Conservation (phyloP, 2,797 vertebrate species). For the Myotis myotis region DNA sequence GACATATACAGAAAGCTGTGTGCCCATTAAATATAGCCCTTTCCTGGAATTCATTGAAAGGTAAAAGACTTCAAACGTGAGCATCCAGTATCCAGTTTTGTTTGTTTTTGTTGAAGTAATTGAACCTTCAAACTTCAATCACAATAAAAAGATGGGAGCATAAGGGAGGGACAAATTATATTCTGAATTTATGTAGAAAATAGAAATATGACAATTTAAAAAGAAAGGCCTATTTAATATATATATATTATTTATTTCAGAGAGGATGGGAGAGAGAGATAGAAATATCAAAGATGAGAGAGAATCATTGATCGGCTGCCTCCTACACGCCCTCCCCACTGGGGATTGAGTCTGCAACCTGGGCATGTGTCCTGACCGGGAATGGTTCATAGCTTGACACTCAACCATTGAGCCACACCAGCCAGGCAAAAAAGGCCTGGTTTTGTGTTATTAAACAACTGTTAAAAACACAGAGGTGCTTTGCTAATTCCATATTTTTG, state of each 20-base stretch:
- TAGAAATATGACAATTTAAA: not conserved
- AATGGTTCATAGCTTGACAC: too few species aligned
- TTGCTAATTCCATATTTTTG: not conserved
- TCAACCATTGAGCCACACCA: too few species aligned
- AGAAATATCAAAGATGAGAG: too few species aligned
- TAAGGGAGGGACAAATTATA: constrained; percentile 29
- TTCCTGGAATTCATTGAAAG: not conserved
- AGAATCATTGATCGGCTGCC: too few species aligned
- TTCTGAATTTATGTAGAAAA: constrained; percentile 30
- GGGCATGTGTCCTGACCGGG: too few species aligned
- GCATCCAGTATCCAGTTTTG: not conserved
- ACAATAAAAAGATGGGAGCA: not conserved
- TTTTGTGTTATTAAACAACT: constrained; percentile 14
- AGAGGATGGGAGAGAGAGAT: too few species aligned
- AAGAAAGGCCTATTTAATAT: not conserved
- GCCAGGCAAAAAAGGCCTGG: not conserved
- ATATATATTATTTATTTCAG: too few species aligned
- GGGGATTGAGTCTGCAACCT: too few species aligned
- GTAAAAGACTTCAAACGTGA: not conserved
- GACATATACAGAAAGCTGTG: not conserved
- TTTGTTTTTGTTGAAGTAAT: not conserved
- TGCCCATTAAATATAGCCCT: not conserved
- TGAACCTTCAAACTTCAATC: not conserved
- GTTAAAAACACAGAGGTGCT: not conserved
- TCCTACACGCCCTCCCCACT: too few species aligned